Base-by-base conservation (phyloP, 2,888 invertebrate species). In the Megastigmus dorsalis region DNA sequence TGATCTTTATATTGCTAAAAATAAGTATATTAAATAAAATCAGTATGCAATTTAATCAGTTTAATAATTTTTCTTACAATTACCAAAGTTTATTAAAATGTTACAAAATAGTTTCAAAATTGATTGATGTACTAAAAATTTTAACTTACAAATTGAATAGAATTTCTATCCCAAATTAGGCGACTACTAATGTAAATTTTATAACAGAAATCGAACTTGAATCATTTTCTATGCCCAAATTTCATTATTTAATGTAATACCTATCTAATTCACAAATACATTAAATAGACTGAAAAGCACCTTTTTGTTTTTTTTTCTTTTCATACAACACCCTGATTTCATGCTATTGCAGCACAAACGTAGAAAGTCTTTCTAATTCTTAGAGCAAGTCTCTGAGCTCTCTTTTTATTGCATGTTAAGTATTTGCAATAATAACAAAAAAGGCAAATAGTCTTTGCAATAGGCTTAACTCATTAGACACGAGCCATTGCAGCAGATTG, bases 401-500 rank as follows among this genome's bases (percentile, higher is more conserved):
- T 48, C 10, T 15, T 70, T 55, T 74, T 59, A 63, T 45, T 63
- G 23, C 41, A 15, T 36, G 52, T 38, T n/a, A 60, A 20, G 54
- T 50, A 59, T 50, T 68, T 23, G n/a, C 38, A 70, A 70, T 65
- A 23, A 65, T 30, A 38, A 60, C 45, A 43, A 57, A 66, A 66
- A 63, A 62, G 41, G 20, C 33, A 67, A 69, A 23, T 45, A 63
- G 10, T 57, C 5, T 48, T 59, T 57, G 6, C 23, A 55, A 54
- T 54, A 30, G 36, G 45, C 43, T 69, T 60, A 30, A 75, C 48
- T 50, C 48, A 41, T 55, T 3, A 13, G 55, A 41, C 26, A 62
- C 33, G 30, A 74, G 71, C 30, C 36, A 54, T 59, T 68, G 67
- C 70, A 73, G 73, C 74, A 74, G 82, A 85, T 80, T 83, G 85